Evolutionary conservation across 2,888 invertebrate species (phyloP).

Genomic region (Phasia obesa): DNA sequence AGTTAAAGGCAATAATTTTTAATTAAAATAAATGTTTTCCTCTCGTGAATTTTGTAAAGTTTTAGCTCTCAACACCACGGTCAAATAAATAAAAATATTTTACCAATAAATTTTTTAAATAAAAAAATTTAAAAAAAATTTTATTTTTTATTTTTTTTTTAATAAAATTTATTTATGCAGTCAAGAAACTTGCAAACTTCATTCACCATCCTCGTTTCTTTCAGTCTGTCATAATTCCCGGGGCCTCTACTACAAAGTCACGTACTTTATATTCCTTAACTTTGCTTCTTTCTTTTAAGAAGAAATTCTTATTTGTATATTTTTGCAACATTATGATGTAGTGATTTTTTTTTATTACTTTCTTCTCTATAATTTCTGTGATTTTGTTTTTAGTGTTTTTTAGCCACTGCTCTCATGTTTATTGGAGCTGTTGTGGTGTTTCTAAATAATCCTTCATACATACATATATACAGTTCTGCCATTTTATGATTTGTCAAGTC

Average conservation of each 20-base stretch:
- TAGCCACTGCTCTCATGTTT: conserved; percentile 12
- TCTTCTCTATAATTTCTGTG: conserved; percentile 17
- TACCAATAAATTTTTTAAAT: too few species aligned
- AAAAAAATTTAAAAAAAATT: too few species aligned
- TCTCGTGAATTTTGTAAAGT: too few species aligned
- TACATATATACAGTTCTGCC: conserved; percentile 28
- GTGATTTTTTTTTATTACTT: conserved; percentile 40
- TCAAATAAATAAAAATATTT: too few species aligned
- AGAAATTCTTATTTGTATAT: background rate
- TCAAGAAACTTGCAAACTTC: background rate
- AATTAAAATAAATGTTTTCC: too few species aligned
- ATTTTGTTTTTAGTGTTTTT: conserved; percentile 29
- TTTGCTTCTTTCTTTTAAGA: background rate
- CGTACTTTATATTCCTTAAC: conserved; percentile 26
- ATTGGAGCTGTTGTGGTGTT: conserved; percentile 11
- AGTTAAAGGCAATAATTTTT: too few species aligned
- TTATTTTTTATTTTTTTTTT: too few species aligned
- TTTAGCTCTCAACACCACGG: too few species aligned
- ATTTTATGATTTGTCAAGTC: conserved; percentile 74
- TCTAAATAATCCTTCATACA: conserved; percentile 13
- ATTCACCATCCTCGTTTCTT: background rate
- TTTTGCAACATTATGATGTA: conserved; percentile 12
- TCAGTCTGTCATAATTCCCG: background rate
- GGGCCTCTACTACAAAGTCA: conserved; percentile 37
- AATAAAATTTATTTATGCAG: too few species aligned